Conservation (phyloP, 2,888 invertebrate genomes). For the Ectemnius lituratus region DNA sequence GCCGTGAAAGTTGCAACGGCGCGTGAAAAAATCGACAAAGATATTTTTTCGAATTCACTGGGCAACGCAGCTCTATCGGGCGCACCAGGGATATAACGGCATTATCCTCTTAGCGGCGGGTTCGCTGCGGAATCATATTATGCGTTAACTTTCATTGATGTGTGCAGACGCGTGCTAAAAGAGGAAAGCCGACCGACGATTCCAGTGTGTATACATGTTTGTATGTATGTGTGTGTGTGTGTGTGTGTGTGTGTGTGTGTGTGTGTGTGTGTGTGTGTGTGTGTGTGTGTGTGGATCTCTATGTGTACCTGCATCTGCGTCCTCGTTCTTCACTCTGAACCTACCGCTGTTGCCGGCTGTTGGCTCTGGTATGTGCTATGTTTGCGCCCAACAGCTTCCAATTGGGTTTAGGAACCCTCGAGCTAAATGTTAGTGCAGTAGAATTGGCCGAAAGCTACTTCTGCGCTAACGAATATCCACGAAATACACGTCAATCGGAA, state of each 20-base stretch:
- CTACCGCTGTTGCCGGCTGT: too few relatives aligned
- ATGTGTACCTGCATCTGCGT: neutral
- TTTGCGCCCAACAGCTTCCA: neutral
- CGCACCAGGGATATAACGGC: slow-evolving; percentile 45
- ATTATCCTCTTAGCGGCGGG: slow-evolving; percentile 58
- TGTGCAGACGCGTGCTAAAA: slow-evolving; percentile 58
- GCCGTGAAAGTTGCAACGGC: slow-evolving; percentile 48
- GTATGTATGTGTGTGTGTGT: too few relatives aligned
- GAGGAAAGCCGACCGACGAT: slow-evolving; percentile 33
- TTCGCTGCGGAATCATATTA: slow-evolving; percentile 47
- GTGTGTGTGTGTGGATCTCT: too few relatives aligned
- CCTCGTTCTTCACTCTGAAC: slow-evolving; percentile 13
- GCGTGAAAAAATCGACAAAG: slow-evolving; percentile 60
- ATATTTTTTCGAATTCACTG: slow-evolving; percentile 59
- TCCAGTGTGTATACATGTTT: slow-evolving; percentile 28
- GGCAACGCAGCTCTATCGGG: slow-evolving; percentile 48
- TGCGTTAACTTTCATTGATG: slow-evolving; percentile 59
- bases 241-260: too few relatives aligned
- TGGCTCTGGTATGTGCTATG: neutral
- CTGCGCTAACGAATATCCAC: neutral
- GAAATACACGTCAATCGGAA: neutral
- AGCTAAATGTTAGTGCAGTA: slow-evolving; percentile 15
- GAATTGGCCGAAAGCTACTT: slow-evolving; percentile 7
- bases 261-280: too few relatives aligned
- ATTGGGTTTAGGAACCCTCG: slow-evolving; percentile 14